Evolutionary conservation across 2,888 invertebrate species (phyloP).

Genomic region (Stegophylla sp.): DNA sequence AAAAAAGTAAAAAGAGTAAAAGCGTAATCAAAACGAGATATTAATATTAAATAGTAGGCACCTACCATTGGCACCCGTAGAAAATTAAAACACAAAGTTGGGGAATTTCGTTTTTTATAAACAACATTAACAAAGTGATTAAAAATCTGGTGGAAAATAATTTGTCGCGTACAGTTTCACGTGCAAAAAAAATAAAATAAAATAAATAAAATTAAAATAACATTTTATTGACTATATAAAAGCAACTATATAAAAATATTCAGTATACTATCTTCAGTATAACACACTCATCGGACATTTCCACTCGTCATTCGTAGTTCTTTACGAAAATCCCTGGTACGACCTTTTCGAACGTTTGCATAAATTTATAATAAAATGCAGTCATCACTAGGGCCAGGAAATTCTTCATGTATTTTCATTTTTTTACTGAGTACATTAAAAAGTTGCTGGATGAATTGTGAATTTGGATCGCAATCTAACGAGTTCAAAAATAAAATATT

Average conservation of each 20-base stretch:
- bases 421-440: too few relatives aligned
- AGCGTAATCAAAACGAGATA: background rate
- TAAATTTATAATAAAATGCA: conserved; percentile 9
- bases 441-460: too few relatives aligned
- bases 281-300: background rate
- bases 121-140: background rate
- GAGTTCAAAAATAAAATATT: too few relatives aligned
- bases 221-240: background rate
- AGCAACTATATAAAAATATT: background rate
- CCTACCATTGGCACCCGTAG: background rate
- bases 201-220: too few relatives aligned
- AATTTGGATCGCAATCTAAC: too few relatives aligned
- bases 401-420: too few relatives aligned
- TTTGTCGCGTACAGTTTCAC: background rate
- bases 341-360: background rate
- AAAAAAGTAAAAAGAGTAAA: background rate
- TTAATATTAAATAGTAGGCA: background rate
- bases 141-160: background rate
- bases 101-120: background rate
- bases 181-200: background rate
- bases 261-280: background rate
- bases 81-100: background rate
- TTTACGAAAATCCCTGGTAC: background rate
- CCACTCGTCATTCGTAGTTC: background rate
- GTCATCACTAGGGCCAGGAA: too few relatives aligned